phyloP scores from a whole-genome alignment of 2,888 invertebrate genomes.

The Drosophila fungiperda region DNA sequence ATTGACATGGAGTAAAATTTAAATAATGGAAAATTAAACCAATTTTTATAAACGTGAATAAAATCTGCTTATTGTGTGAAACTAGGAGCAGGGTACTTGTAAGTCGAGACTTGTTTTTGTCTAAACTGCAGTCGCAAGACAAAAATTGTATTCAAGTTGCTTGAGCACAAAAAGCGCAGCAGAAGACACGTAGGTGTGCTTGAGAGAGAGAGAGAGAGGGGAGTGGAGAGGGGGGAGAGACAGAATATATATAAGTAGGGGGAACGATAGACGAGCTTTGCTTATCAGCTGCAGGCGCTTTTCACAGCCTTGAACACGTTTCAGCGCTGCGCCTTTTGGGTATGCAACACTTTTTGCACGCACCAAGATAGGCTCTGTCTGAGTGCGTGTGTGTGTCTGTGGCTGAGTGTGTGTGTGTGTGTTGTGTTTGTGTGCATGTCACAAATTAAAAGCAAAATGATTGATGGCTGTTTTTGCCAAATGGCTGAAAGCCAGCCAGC shows the following conservation, averaged over 20 bases:
- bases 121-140: no score
- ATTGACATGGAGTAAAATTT: no score
- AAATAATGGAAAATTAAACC: neutral
- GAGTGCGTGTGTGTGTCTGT: slow-evolving; percentile 11
- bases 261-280: slow-evolving; percentile 11
- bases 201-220: neutral
- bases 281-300: slow-evolving; percentile 60
- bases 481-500: slow-evolving; percentile 20
- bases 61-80: neutral
- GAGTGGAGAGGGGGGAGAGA: no score
- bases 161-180: slow-evolving; percentile 18
- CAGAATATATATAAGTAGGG: neutral
- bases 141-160: neutral
- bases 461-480: slow-evolving; percentile 66
- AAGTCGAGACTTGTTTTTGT: neutral
- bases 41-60: neutral
- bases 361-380: slow-evolving; percentile 22
- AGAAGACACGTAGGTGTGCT: slow-evolving; percentile 1
- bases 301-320: slow-evolving; percentile 64
- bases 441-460: slow-evolving; percentile 78
- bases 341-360: slow-evolving; percentile 56
- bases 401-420: slow-evolving; percentile 9
- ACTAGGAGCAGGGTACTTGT: neutral
- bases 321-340: slow-evolving; percentile 36
- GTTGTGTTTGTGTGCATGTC: slow-evolving; percentile 45